A percentile compares a stretch with the other conserved stretches of the same genome.
These are phyloP conservation scores for Oryzias sinensis DNA, from an alignment of 2,797 vertebrate genomes.

Conservation along the genomic window DNA sequence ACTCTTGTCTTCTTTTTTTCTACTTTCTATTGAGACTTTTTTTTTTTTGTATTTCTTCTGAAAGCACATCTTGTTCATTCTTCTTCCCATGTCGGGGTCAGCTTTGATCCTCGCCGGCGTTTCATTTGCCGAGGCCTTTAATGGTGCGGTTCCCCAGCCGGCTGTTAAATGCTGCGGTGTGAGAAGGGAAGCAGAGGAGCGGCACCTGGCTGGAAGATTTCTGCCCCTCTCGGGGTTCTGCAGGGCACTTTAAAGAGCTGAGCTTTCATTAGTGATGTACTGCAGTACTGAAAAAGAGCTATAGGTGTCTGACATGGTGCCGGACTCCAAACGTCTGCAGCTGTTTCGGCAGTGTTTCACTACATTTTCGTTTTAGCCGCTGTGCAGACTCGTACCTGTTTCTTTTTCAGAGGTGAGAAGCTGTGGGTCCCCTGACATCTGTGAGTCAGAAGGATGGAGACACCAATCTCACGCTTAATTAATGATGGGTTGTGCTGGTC, in stretches of 20 bases:
- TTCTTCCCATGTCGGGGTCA: conserved; percentile 35
- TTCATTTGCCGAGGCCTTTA: conserved; percentile 69
- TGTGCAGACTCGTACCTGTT: conserved; percentile 31
- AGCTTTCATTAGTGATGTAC: conserved; percentile 66
- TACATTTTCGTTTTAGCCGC: conserved; percentile 38
- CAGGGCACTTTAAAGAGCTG: conserved; percentile 48
- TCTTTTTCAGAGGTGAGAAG: conserved; percentile 47
- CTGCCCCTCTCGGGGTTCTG: conserved; percentile 51
- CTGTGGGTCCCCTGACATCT: conserved; percentile 47
- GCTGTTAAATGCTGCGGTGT: conserved; percentile 57
- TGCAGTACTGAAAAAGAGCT: conserved; percentile 51
- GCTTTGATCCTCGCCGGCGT: conserved; percentile 65
- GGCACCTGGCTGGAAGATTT: conserved; percentile 60
- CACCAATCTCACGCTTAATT: conserved; percentile 75
- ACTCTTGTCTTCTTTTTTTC: conserved; percentile 2
- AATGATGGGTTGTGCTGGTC: conserved; percentile 60
- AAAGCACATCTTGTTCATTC: conserved; percentile 31
- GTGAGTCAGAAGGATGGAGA: conserved; percentile 49
- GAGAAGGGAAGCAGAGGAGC: conserved; percentile 51
- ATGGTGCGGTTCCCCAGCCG: conserved; percentile 61
- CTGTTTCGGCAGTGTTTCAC: conserved; percentile 15
- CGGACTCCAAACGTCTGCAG: conserved; percentile 18
- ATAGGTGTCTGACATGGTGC: conserved; percentile 41
- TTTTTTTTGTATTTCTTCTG: conserved; percentile 40
- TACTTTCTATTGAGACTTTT: conserved; percentile 27